These are phyloP conservation scores for Sorex fumeus DNA, from an alignment of 2,113 vertebrate genomes.

Conservation along the genomic window DNA sequence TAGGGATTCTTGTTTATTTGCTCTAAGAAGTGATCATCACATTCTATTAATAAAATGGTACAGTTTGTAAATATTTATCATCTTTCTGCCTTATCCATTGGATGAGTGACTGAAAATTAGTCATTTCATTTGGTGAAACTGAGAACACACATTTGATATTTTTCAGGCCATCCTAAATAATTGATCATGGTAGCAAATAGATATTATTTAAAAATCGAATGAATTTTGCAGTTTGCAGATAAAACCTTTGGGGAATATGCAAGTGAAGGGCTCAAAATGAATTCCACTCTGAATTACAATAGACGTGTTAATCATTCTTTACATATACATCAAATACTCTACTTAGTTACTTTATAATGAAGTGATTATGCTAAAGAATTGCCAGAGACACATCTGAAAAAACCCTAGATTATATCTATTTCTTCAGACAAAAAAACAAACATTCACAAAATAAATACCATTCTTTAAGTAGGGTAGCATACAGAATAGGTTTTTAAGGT, in stretches of 20 bases:
- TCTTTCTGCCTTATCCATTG: constrained; percentile 21
- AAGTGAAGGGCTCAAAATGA: not conserved
- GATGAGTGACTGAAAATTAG: constrained; percentile 71
- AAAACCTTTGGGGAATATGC: not conserved
- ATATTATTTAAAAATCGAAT: constrained; percentile 22
- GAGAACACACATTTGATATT: constrained; percentile 37
- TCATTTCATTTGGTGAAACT: constrained; percentile 44
- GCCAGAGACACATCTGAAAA: no score
- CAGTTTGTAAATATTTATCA: constrained; percentile 74
- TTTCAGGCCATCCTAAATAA: constrained; percentile 32
- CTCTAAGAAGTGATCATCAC: constrained; percentile 46
- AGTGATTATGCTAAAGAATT: no score
- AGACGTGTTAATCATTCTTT: not conserved
- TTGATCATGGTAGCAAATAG: not conserved
- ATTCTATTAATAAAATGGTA: constrained; percentile 24
- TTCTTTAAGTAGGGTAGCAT: no score
- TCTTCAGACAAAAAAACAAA: no score
- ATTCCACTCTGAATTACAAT: not conserved
- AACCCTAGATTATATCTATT: no score
- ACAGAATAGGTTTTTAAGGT: no score
- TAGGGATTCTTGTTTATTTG: constrained; percentile 67
- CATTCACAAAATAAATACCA: no score
- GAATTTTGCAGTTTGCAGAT: not conserved
- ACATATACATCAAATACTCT: no score
- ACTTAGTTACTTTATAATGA: no score